These are phyloP conservation scores for Clanis bilineata DNA, from an alignment of 2,888 invertebrate species.

Conservation along the genomic window DNA sequence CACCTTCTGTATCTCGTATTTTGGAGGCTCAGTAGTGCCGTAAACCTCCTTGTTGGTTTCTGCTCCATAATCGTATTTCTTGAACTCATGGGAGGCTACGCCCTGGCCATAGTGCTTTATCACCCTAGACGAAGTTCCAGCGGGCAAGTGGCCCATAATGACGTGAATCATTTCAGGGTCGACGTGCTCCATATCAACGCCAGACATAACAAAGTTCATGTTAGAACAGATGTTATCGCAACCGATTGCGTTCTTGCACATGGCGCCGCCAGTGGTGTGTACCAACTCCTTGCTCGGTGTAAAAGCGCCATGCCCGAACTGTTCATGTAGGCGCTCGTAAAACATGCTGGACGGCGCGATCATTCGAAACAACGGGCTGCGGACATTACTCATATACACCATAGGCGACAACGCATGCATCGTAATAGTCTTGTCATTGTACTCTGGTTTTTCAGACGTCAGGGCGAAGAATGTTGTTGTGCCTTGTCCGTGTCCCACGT, in stretches of 20 bases:
- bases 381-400: conserved; percentile 67
- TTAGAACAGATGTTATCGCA: conserved; percentile 82
- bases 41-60: conserved; percentile 62
- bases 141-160: conserved; percentile 79
- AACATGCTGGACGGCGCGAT: conserved; percentile 59
- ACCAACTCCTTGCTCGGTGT: conserved; percentile 53
- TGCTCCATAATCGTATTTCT: conserved; percentile 64
- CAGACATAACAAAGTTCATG: conserved; percentile 83
- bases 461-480: conserved; percentile 65
- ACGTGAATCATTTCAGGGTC: conserved; percentile 79
- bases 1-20: conserved; percentile 65
- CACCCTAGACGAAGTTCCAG: conserved; percentile 80
- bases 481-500: conserved; percentile 66
- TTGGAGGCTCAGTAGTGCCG: conserved; percentile 56
- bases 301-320: conserved; percentile 59
- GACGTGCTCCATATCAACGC: conserved; percentile 80
- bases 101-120: conserved; percentile 81
- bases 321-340: conserved; percentile 42
- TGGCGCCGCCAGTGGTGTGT: conserved; percentile 55
- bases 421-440: conserved; percentile 63
- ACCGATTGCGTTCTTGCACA: conserved; percentile 60
- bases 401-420: conserved; percentile 71
- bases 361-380: conserved; percentile 70
- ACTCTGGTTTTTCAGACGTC: conserved; percentile 55
- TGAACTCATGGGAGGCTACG: conserved; percentile 57